Evolutionary conservation across 2,113 vertebrate genomes (phyloP), one percentile per base, ranked within the genome.

Genomic region (Micronisus gabar): DNA sequence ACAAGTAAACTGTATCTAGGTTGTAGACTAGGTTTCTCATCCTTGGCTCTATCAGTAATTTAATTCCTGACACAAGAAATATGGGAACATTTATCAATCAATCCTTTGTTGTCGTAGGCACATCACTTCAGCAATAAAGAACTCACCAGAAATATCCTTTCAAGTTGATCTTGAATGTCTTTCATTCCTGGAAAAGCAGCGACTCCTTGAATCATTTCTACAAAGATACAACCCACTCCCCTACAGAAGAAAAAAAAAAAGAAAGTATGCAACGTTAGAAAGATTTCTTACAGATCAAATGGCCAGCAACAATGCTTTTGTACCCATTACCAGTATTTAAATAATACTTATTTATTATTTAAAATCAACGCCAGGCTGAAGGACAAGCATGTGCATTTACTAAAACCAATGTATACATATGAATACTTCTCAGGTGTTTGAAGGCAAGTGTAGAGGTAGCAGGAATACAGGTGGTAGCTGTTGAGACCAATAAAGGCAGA

Each of bases 181-280:
- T 99, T 99, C 99, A 99, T 99, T 97, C 99, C 99, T 36, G 99
- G 99, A 98, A 99, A 99, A 78, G 99, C 99, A 97, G 99, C 99
- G 23, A 99, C 99, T 71, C 99, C 99, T 97, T 99, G 99, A 96
- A 99, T 99, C 99, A 99, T 99, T 98, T 99, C 99, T 58, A 99
- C 98, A 96, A 99, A 99, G 97, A 99, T 99, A 97, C 99, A 99
- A 74, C 99, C 99, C 9, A 99, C 99, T 74, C 99, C 99, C 99
- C 99, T 99, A 75, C 11, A 90, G 94, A 98, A 53, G 30, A 48
- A 4, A 47, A 48, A 4, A 78, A 47, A 97, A 63, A 91, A 41
- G 58, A 66, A 71, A 81, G 43, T 9, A 93, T 34, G 56, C 27
- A 88, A 72, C 0, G 0, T 96, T 59, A 95, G 80, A 83, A 89